These are phyloP conservation scores for Ictidomys tridecemlineatus DNA, from an alignment of 2,113 vertebrate genomes.

Conservation along the genomic window DNA sequence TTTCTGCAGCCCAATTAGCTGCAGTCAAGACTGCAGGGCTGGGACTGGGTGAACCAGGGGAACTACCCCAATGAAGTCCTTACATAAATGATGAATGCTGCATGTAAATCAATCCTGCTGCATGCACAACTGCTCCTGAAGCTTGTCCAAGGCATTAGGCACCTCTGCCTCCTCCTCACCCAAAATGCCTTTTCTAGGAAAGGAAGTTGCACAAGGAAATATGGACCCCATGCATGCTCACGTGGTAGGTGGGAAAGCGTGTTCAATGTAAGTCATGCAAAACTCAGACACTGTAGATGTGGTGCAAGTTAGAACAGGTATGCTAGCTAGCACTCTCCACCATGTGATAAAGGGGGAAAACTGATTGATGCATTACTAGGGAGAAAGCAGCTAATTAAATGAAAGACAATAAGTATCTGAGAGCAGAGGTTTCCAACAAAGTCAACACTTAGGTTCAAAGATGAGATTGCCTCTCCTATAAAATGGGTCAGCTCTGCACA, in stretches of 20 bases:
- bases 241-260: too few relatives aligned
- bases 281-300: neutral
- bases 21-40: neutral
- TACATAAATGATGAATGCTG: neutral
- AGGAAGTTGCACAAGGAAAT: neutral
- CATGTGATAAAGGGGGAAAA: neutral
- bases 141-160: neutral
- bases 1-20: neutral
- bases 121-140: fast-evolving
- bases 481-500: neutral
- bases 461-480: neutral
- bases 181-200: neutral
- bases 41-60: neutral
- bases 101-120: neutral
- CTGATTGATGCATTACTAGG: neutral
- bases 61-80: neutral
- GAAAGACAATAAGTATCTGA: neutral
- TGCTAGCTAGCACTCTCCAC: neutral
- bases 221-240: neutral
- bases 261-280: too few relatives aligned
- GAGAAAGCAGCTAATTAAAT: neutral
- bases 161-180: neutral
- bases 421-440: neutral
- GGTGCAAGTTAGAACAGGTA: neutral
- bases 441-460: neutral